Base-by-base conservation (phyloP, 2,888 invertebrate genomes). In the Linnaemya tessellans region DNA sequence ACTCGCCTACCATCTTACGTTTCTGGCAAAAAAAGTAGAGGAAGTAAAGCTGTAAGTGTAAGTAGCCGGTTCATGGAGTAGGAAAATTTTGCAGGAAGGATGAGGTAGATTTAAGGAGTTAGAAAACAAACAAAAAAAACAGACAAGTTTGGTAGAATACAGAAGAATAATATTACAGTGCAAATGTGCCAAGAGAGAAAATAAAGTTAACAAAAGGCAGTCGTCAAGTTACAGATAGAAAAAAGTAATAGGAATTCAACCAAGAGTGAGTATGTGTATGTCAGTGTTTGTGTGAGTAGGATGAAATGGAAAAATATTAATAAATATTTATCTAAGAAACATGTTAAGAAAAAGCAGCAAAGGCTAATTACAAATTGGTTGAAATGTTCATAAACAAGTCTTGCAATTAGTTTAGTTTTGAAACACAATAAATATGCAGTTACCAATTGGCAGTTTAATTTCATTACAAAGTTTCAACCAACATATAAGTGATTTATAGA, bases 1-100 rank as follows among this genome's bases (percentile, higher is more conserved):
- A 97, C 92, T 98, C 98, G 84, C 98, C 97, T 86, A 98, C 97
- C 95, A 98, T 97, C 94, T 98, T 98, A 92, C 98, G 95, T 95
- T 98, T 98, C 98, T 98, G 95, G 85, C 95, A 95, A 93, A 93
- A 93, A 91, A 93, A 92, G 92, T 93, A 92, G 92, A 93, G 89
- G 88, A 92, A 90, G 89, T 90, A 91, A 90, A 91, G 91, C 92
- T 92, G 91, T 91, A 90, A 90, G 91, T 91, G 91, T 90, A 86
- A 83, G 84, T 86, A 82, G 84, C 54, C 80, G 78, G 84, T 83
- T 79, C 60, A 77, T 62, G 78, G 73, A 75, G 64, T 18, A 22
- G 74, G 60, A 68, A 30, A 51, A 74, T 67, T 80, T 67, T 38
- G 60, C 65, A 67, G 67, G 74, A 68, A 65, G 71, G 62, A 60